phyloP scores from a whole-genome alignment of 2,113 vertebrate genomes.

The Pelodiscus sinensis region DNA sequence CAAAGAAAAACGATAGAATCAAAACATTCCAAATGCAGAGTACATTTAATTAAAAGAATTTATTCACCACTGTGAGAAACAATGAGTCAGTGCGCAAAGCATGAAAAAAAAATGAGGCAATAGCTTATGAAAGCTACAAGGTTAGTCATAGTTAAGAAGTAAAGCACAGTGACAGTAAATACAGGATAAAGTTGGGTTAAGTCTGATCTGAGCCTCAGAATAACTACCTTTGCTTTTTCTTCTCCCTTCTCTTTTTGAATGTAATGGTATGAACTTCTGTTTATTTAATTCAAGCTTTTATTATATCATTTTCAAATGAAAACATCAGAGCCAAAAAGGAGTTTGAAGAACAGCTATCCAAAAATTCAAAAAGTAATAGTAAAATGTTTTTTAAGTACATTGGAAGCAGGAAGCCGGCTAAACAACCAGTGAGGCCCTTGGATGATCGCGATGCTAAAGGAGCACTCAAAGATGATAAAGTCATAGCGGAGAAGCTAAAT shows the following conservation, averaged over 20 bases:
- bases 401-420: too few species aligned
- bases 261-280: neutral
- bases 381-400: too few species aligned
- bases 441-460: too few species aligned
- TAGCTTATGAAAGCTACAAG: neutral
- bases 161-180: neutral
- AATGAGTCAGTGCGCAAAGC: neutral
- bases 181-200: neutral
- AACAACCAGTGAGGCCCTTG: too few species aligned
- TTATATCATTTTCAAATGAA: neutral
- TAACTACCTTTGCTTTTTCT: neutral
- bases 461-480: too few species aligned
- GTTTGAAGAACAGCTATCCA: too few species aligned
- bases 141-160: neutral
- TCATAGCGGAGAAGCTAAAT: too few species aligned
- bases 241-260: neutral
- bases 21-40: neutral
- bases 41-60: neutral
- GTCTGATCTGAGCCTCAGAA: neutral
- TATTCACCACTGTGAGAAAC: neutral
- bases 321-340: neutral
- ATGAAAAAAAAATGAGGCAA: slow-evolving; percentile 3
- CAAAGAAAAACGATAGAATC: neutral
- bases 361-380: too few species aligned
- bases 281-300: neutral